Evolutionary conservation across 2,113 vertebrate species (phyloP), one percentile per base, ranked within the genome.

Genomic region (Carassius gibelio): DNA sequence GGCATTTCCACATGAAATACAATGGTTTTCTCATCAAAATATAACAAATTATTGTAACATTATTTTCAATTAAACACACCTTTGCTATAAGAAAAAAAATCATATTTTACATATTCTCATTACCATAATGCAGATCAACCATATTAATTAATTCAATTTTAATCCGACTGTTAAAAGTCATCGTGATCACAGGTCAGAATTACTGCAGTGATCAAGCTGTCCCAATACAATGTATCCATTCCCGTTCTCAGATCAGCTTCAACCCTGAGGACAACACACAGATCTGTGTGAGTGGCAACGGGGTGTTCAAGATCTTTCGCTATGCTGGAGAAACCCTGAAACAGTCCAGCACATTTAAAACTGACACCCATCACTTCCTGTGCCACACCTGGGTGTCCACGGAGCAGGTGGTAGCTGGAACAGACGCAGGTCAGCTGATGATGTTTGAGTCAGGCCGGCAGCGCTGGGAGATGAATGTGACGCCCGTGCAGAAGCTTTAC

Each of bases 271-370:
- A 97, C 93, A 96, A 95, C 84, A 91, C 93, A 34, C 96, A 96
- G 90, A 68, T 99, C 71, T 99, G 97, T 91, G 90, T 97, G 82
- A 96, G 94, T 17, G 98, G 97, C 82, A 91, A 89, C 3, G 93
- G 96, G 2, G 93, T 97, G 75, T 96, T 99, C 82, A 98, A 97
- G 90, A 90, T 97, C 13, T 96, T 96, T 79, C 96, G 94, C 78
- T 97, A 96, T 83, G 64, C 92, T 0, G 95, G 97, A 83, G 96
- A 96, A 80, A 75, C 88, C 76, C 90, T 99, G 88, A 98, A 96
- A 90, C 96, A 96, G 89, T 95, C 90, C 77, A 97, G 94, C 90
- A 94, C 93, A 85, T 87, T 95, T 23, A 97, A 95, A 83, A 91
- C 96, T 88, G 95, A 97, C 62, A 88, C 91, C 4, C 91, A 95